phyloP scores from a whole-genome alignment of 2,888 invertebrate genomes.

The Congeria kusceri region DNA sequence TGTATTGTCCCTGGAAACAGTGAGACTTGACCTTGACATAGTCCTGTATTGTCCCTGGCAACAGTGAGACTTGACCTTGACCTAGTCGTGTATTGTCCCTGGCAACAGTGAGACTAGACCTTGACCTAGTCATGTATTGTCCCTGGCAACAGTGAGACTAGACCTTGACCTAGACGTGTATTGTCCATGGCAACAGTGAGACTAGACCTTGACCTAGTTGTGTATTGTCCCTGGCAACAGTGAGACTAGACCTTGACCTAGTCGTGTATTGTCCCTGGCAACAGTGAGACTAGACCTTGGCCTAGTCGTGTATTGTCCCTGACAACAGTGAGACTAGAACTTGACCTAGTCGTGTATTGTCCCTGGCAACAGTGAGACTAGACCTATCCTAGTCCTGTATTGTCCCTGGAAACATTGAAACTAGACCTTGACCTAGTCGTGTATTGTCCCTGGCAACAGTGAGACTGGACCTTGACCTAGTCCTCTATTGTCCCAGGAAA shows the following conservation, averaged over 20 bases:
- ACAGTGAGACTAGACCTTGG: no score
- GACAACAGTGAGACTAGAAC: neutral
- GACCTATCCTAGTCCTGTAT: no score
- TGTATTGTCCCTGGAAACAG: neutral
- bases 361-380: neutral
- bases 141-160: neutral
- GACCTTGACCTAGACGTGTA: no score
- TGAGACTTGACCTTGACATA: neutral
- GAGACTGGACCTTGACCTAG: no score
- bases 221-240: neutral
- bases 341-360: neutral
- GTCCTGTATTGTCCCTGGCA: neutral
- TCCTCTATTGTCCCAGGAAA: no score
- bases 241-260: no score
- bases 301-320: neutral
- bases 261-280: no score
- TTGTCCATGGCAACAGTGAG: neutral
- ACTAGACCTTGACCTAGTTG: neutral
- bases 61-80: neutral
- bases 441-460: no score
- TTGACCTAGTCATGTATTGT: neutral
- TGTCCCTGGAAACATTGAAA: no score
- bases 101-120: neutral
- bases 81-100: neutral
- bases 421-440: no score